Evolutionary conservation across 2,888 invertebrate genomes (phyloP).

Genomic region (Drosophila mettleri): DNA sequence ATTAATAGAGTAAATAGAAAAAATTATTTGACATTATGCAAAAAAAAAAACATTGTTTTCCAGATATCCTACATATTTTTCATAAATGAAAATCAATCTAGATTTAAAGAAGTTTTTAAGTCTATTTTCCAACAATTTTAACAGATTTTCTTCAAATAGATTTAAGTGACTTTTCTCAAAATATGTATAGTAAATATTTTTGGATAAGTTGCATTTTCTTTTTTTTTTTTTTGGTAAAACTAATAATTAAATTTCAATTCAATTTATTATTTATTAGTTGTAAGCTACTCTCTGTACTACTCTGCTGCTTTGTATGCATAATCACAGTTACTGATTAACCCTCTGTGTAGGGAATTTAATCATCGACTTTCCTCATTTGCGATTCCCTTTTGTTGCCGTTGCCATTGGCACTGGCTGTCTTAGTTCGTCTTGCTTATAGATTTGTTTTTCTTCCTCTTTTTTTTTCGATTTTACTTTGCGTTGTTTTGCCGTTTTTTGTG

Average conservation of each 20-base stretch:
- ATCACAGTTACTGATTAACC: slow-evolving; percentile 1
- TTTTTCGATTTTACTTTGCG: slow-evolving; percentile 1
- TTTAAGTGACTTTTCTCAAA: too few relatives aligned
- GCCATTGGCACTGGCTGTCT: slow-evolving; percentile 58
- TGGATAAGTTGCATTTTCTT: too few relatives aligned
- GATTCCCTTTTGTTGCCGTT: slow-evolving; percentile 55
- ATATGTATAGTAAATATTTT: too few relatives aligned
- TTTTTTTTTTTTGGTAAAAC: neutral
- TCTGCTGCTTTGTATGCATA: neutral
- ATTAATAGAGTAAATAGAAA: too few relatives aligned
- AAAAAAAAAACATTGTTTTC: too few relatives aligned
- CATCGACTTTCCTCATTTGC: slow-evolving; percentile 38
- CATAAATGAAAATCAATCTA: too few relatives aligned
- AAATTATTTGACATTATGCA: too few relatives aligned
- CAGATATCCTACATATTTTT: neutral
- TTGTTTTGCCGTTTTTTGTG: slow-evolving; percentile 27
- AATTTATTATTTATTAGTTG: neutral
- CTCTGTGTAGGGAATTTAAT: slow-evolving; percentile 46
- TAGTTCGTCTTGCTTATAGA: slow-evolving; percentile 63
- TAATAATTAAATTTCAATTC: neutral
- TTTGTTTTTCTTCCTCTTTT: slow-evolving; percentile 28
- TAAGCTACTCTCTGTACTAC: neutral
- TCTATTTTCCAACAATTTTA: too few relatives aligned
- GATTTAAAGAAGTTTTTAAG: too few relatives aligned
- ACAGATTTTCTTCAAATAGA: too few relatives aligned